phyloP scores from a whole-genome alignment of 2,797 vertebrate species.

The Falco columbarius region DNA sequence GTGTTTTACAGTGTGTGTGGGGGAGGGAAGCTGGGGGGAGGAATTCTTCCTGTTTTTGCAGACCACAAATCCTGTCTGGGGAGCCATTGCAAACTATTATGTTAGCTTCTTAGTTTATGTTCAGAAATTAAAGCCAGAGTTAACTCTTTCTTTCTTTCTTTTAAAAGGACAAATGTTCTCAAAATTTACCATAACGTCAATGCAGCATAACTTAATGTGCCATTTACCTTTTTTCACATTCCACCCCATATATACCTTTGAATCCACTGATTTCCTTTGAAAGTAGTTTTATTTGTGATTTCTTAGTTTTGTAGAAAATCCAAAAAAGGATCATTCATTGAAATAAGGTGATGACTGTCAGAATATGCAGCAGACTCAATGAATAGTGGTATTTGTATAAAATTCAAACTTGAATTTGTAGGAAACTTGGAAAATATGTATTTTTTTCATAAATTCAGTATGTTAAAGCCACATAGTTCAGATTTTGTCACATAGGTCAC shows the following conservation, averaged over 20 bases:
- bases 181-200: neutral
- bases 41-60: slow-evolving; percentile 66
- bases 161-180: neutral
- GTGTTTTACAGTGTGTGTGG: neutral
- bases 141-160: neutral
- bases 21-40: neutral
- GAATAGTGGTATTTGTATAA: neutral
- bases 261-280: neutral
- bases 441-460: neutral
- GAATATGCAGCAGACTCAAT: neutral
- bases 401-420: neutral
- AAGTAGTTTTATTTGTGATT: neutral
- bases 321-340: neutral
- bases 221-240: neutral
- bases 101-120: slow-evolving; percentile 35
- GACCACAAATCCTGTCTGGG: slow-evolving; percentile 38
- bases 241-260: neutral
- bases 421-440: neutral
- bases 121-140: slow-evolving; percentile 3
- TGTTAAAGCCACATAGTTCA: neutral
- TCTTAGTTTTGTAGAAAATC: neutral
- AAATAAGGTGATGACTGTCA: neutral
- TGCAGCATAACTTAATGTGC: neutral
- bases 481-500: neutral
- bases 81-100: slow-evolving; percentile 40